phyloP scores from a whole-genome alignment of 37 sponge, comb jelly and placozoan genomes.

The Aphrocallistes beatrix region DNA sequence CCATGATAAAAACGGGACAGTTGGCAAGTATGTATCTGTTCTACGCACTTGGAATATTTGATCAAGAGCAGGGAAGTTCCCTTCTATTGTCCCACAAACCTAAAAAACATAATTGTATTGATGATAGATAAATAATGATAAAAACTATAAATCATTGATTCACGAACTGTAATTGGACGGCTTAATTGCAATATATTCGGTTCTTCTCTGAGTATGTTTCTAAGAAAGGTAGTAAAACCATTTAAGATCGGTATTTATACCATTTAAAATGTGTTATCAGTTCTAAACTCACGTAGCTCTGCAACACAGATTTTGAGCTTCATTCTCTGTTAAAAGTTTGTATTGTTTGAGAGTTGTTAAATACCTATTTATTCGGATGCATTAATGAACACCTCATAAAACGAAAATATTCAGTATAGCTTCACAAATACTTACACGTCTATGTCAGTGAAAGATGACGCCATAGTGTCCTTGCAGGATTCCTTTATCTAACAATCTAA shows the following conservation, averaged over 20 bases:
- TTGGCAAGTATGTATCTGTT: no score
- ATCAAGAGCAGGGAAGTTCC: conserved; percentile 81
- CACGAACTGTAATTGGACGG: conserved; percentile 83
- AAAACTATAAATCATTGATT: not conserved
- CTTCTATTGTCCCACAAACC: conserved; percentile 98
- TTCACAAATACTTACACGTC: conserved; percentile 26
- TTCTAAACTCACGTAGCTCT: conserved; percentile 60
- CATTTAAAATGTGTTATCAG: not conserved
- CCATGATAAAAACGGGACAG: no score
- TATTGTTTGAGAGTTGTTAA: conserved; percentile 85
- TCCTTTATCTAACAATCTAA: no score
- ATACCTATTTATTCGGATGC: conserved; percentile 44
- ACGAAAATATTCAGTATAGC: not conserved
- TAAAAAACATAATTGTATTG: conserved; percentile 14
- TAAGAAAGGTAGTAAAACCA: not conserved
- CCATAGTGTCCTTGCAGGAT: no score
- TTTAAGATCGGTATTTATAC: not conserved
- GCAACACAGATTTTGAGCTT: conserved; percentile 81
- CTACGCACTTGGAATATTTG: conserved; percentile 75
- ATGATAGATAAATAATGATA: not conserved
- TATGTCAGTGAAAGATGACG: not conserved
- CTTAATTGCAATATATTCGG: conserved; percentile 89
- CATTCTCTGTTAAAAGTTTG: conserved; percentile 78
- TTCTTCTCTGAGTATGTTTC: conserved; percentile 92
- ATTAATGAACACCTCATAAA: not conserved